These are phyloP conservation scores for Liparis tanakae DNA, from an alignment of 2,797 vertebrate genomes.

Conservation along the genomic window DNA sequence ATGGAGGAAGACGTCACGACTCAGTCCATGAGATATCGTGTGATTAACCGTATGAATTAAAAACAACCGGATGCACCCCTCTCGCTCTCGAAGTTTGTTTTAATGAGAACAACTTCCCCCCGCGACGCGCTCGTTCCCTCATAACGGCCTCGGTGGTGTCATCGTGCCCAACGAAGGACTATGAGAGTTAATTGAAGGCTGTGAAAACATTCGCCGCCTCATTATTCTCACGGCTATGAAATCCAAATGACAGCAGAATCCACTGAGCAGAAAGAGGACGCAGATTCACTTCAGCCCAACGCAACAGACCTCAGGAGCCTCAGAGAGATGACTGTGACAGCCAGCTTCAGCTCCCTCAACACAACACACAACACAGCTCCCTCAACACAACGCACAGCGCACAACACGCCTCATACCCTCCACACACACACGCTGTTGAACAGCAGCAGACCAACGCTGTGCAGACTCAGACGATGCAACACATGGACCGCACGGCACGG, in stretches of 20 bases:
- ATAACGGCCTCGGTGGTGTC: conserved; percentile 63
- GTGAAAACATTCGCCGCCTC: conserved; percentile 52
- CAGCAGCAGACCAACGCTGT: conserved; percentile 29
- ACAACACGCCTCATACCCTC: conserved; percentile 41
- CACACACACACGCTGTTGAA: conserved; percentile 54
- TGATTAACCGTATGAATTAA: conserved; percentile 17
- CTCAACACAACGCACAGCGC: conserved; percentile 49
- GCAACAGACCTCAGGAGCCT: conserved; percentile 20
- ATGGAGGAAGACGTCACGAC: conserved; percentile 21
- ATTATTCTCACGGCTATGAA: conserved; percentile 53
- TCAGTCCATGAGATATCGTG: conserved; percentile 19
- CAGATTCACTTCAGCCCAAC: conserved; percentile 34
- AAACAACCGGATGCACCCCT: conserved; percentile 8
- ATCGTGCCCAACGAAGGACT: conserved; percentile 45
- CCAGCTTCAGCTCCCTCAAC: conserved; percentile 42
- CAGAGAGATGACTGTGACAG: conserved; percentile 43
- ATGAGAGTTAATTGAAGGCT: conserved; percentile 61
- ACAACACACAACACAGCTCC: conserved; percentile 37
- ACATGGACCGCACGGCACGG: conserved; percentile 62
- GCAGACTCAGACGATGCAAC: conserved; percentile 59
- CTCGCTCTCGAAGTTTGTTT: conserved; percentile 34
- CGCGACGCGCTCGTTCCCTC: conserved; percentile 50
- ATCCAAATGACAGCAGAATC: conserved; percentile 45
- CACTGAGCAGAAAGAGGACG: conserved; percentile 9
- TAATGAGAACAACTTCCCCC: conserved; percentile 65